Base-by-base conservation (phyloP, 1,140 invertebrate genomes). In the Pantala flavescens region DNA sequence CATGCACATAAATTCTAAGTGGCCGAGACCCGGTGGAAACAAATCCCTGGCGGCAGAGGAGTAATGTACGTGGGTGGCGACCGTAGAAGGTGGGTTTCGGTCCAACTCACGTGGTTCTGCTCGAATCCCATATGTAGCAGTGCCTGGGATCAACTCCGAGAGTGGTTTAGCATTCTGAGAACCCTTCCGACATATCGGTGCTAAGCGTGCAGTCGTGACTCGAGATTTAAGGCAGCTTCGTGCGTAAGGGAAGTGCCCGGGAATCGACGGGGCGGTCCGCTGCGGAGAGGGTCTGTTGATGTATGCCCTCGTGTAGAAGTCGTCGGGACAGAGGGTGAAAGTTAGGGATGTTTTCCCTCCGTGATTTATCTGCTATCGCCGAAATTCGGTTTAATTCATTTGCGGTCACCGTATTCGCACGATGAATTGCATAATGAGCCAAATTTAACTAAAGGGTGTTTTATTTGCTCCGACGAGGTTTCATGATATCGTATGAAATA, bases 141-240 rank as follows among this genome's bases (percentile, higher is more conserved):
- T 63, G 1, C 49, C 49, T 12, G 14, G 49, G 49, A 63, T 63
- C 49, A 63, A 21, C n/a, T 3, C 49, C 12, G 49, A n/a, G n/a
- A 63, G 49, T 63, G 49, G 49, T 63, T 63, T 63, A 63, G 49
- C 49, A 63, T 63, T 63, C 49, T 21, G n/a, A 63, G 49, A 63
- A 63, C 49, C 49, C 49, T 63, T 12, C 14, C 12, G 49, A 63
- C 49, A 21, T 63, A 63, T 63, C 16, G 49, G n/a, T 7, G 49
- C 49, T 63, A 63, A 63, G 49, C 49, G 49, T 63, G 16, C 12
- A 16, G 3, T 63, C 49, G 49, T 63, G 49, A 63, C 49, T 63
- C 49, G 49, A 21, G 49, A 63, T 63, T 63, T 63, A 63, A 63
- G 49, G 49, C 9, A 36, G 3, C 28, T 36, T 9, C 28, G 9